Evolutionary conservation across 2,113 vertebrate genomes (phyloP).

Genomic region (Corythaeola cristata): DNA sequence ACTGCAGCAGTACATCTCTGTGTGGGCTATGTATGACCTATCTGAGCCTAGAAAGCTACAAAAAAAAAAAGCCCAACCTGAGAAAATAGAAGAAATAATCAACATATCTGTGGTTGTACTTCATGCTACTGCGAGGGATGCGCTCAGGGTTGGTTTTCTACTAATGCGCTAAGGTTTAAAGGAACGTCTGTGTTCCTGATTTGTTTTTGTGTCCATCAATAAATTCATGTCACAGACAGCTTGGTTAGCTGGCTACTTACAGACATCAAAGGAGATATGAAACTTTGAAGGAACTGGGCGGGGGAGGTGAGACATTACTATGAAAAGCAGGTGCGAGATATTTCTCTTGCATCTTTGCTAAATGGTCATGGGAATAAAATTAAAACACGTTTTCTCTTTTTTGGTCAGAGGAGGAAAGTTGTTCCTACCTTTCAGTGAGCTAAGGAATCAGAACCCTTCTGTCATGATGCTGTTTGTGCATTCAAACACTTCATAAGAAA

Average conservation of each 20-base stretch:
- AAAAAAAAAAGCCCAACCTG: background rate
- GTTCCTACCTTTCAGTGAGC: background rate
- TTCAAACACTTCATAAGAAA: background rate
- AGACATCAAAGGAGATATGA: background rate
- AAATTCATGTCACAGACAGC: background rate
- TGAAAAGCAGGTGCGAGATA: background rate
- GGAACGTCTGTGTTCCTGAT: background rate
- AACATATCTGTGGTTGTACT: background rate
- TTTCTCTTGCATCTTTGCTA: background rate
- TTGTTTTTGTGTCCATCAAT: background rate
- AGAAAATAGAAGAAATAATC: background rate
- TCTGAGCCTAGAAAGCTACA: background rate
- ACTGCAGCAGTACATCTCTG: background rate
- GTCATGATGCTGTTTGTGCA: accelerated
- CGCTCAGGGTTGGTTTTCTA: background rate
- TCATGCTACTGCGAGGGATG: background rate
- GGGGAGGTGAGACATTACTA: background rate
- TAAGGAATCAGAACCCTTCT: background rate
- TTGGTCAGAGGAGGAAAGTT: background rate
- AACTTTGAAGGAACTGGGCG: background rate
- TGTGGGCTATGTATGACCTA: background rate
- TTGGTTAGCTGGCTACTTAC: background rate
- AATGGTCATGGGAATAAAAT: background rate
- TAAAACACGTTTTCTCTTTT: background rate
- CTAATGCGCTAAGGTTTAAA: background rate